Base-by-base conservation (phyloP, 2,888 invertebrate species). In the Pachliopta kotzebuea region DNA sequence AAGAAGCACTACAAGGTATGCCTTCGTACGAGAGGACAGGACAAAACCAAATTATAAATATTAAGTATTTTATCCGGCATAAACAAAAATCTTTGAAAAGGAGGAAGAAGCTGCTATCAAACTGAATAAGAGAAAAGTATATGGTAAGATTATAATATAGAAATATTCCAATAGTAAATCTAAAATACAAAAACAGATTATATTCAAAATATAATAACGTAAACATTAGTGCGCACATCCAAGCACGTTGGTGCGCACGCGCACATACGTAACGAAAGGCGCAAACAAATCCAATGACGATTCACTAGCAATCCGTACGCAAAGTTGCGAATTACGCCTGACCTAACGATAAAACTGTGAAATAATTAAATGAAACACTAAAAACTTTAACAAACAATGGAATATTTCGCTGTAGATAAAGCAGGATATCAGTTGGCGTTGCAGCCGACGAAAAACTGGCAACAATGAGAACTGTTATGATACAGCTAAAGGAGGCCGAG, bases 331-430 rank as follows among this genome's bases (percentile, higher is more conserved):
- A 59, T 59, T 29, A 21, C 31, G 56, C 29, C 59, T 64, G 64
- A 60, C 64, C 64, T 60, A 21, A 21, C 31, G 64, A 64, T 64
- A 64, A 60, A 61, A 56, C 26, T 18, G 56, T 50, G 29, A 54
- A 63, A 58, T 55, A 58, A 57, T 29, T 52, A 49, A 56, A 31
- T 54, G 20, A 37, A 53, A 42, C 52, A 17, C n/a, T 14, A 29
- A 64, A 60, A 63, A 50, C n/a, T 62, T n/a, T 24, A 21, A 64
- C 60, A 64, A 68, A 68, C 64, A 68, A 64, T 62, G 68, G 66
- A 68, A 68, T 57, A 68, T 68, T 68, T 66, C 20, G 29, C 21
- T 21, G 14, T n/a, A n/a, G 63, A 66, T 63, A 66, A 64, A 24
- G 45, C 31, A 23, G 17, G 56, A 62, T 62, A 55, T 56, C 52